phyloP scores from a whole-genome alignment of 2,888 invertebrate genomes.

The Torymus texanus region DNA sequence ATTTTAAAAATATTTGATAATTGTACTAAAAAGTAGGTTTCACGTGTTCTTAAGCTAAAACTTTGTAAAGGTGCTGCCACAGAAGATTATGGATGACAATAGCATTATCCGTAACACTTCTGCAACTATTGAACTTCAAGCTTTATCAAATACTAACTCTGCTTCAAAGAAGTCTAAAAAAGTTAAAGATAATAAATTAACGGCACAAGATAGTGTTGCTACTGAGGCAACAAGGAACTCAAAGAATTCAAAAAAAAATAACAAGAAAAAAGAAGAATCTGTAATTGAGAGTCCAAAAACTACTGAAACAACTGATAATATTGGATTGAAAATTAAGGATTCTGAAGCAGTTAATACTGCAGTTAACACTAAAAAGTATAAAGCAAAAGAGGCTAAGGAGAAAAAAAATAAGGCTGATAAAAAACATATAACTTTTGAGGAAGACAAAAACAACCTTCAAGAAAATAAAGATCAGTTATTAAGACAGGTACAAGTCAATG shows the following conservation, averaged over 20 bases:
- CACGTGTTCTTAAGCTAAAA: conserved; percentile 62
- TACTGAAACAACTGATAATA: conserved; percentile 51
- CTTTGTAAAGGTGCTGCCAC: conserved; percentile 65
- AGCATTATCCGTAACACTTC: conserved; percentile 61
- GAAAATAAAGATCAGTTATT: conserved; percentile 62
- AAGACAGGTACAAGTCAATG: conserved; percentile 63
- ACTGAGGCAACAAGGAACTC: conserved; percentile 57
- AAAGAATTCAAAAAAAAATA: conserved; percentile 57
- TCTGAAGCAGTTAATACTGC: neutral
- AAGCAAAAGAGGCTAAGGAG: conserved; percentile 70
- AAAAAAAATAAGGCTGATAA: conserved; percentile 73
- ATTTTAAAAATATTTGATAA: conserved; percentile 4
- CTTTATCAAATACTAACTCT: conserved; percentile 57
- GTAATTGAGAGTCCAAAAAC: conserved; percentile 52
- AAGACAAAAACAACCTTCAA: conserved; percentile 59
- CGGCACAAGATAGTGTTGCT: conserved; percentile 53
- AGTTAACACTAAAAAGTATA: conserved; percentile 59
- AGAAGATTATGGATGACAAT: conserved; percentile 63
- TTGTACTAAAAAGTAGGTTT: conserved; percentile 53
- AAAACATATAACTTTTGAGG: conserved; percentile 66
- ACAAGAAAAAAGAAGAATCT: conserved; percentile 55
- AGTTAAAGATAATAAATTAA: conserved; percentile 62
- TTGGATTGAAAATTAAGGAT: conserved; percentile 47
- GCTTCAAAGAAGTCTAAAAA: conserved; percentile 60
- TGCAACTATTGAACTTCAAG: conserved; percentile 58